Conservation (phyloP, 2,888 invertebrate species). For the Tinea pellionella region DNA sequence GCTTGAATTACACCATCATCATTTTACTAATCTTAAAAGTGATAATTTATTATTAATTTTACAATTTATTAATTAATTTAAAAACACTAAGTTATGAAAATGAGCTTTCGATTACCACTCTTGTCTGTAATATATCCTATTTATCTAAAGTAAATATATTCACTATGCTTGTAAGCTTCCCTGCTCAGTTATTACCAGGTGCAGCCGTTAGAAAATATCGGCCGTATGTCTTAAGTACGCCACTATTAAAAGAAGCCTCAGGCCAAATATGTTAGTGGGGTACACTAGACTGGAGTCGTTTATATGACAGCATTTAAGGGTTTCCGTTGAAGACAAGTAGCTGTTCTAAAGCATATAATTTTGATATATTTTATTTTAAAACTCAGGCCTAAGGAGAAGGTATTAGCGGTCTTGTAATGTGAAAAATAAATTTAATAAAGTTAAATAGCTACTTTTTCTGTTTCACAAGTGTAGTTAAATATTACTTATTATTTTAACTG, state of each 20-base stretch:
- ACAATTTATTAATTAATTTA: no score
- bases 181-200: background rate
- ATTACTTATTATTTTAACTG: background rate
- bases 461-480: background rate
- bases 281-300: background rate
- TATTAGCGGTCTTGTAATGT: background rate
- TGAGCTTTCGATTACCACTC: no score
- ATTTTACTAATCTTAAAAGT: no score
- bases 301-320: slow-evolving; percentile 4
- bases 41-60: no score
- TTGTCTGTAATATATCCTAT: background rate
- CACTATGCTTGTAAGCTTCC: background rate
- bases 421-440: background rate
- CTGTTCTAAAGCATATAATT: background rate
- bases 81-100: no score
- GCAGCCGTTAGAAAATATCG: slow-evolving; percentile 11
- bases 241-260: background rate
- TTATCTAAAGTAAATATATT: background rate
- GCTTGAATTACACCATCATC: no score
- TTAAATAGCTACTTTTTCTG: background rate
- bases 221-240: background rate
- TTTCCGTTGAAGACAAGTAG: slow-evolving; percentile 10
- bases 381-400: background rate
- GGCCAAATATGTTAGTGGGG: slow-evolving; percentile 10
- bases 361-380: background rate